Conservation (phyloP, 1,140 invertebrate genomes). For the Bombyx mandarina region DNA sequence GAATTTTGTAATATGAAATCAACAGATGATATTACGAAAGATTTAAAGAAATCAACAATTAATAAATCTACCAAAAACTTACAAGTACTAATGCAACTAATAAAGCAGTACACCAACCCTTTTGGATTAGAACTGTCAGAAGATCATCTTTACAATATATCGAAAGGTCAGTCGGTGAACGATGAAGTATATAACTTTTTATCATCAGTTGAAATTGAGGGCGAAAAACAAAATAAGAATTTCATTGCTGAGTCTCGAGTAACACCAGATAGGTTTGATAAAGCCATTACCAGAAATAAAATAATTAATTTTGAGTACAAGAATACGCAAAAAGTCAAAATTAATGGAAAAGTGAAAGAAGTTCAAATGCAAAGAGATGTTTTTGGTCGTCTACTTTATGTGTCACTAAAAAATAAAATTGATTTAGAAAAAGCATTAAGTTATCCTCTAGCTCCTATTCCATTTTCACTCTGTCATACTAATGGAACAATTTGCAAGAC, state of each 20-base stretch:
- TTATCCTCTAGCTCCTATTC: conserved; percentile 15
- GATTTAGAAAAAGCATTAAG: conserved; percentile 17
- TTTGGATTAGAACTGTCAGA: conserved; percentile 22
- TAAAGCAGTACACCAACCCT: conserved; percentile 23
- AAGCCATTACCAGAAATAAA: too few species aligned
- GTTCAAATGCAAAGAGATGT: conserved; percentile 23
- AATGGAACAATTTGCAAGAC: conserved; percentile 22
- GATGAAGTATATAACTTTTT: too few species aligned
- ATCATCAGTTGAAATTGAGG: too few species aligned
- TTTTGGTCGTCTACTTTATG: conserved; percentile 19
- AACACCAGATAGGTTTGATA: too few species aligned
- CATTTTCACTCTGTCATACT: conserved; percentile 18
- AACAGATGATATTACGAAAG: conserved; percentile 20
- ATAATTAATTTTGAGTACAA: conserved; percentile 13
- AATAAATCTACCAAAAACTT: conserved; percentile 16
- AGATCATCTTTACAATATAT: conserved; percentile 21
- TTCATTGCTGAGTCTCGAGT: too few species aligned
- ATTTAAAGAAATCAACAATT: conserved; percentile 14
- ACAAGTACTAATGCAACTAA: conserved; percentile 23
- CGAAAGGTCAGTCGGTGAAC: conserved; percentile 14
- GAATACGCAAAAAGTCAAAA: conserved; percentile 16
- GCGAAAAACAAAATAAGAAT: too few species aligned
- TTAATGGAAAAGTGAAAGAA: conserved; percentile 12
- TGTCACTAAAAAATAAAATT: conserved; percentile 17
- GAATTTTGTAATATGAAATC: conserved; percentile 18